phyloP scores from a whole-genome alignment of 2,888 invertebrate species.

The Rosalia funebris region DNA sequence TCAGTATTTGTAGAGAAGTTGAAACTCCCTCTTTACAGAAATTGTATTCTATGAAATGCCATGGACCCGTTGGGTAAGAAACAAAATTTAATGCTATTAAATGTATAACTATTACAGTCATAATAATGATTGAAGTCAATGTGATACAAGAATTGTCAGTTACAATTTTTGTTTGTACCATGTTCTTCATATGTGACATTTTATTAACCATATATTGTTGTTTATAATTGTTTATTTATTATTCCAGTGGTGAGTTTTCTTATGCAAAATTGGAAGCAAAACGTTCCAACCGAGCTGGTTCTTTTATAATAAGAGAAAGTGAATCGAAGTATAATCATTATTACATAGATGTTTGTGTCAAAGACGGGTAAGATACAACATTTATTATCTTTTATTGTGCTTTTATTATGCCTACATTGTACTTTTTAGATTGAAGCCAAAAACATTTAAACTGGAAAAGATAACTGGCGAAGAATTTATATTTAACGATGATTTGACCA shows the following conservation, averaged over 20 bases:
- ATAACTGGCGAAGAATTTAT: slow-evolving; percentile 69
- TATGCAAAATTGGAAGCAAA: slow-evolving; percentile 86
- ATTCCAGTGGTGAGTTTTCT: slow-evolving; percentile 81
- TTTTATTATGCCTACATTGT: slow-evolving; percentile 3
- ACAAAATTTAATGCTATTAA: slow-evolving; percentile 11
- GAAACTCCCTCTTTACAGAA: slow-evolving; percentile 81
- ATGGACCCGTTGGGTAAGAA: slow-evolving; percentile 88
- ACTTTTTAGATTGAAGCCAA: slow-evolving; percentile 69
- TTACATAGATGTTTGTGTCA: slow-evolving; percentile 84
- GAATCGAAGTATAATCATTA: slow-evolving; percentile 82
- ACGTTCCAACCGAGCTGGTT: slow-evolving; percentile 77
- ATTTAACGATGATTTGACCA: slow-evolving; percentile 64
- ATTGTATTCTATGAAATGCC: slow-evolving; percentile 80
- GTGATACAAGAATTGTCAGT: too few relatives aligned
- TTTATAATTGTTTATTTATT: slow-evolving; percentile 9
- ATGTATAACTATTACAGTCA: too few relatives aligned
- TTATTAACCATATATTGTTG: too few relatives aligned
- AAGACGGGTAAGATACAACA: slow-evolving; percentile 69
- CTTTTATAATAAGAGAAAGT: slow-evolving; percentile 85
- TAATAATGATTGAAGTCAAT: too few relatives aligned
- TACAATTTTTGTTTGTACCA: too few relatives aligned
- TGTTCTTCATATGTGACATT: too few relatives aligned
- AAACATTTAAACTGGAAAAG: slow-evolving; percentile 75
- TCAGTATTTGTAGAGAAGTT: slow-evolving; percentile 86
- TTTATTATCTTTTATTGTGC: not conserved